Percentiles rank a stretch among this genome's conserved stretches.
Conservation (phyloP, 2,888 invertebrate genomes). For the Biston betularia region DNA sequence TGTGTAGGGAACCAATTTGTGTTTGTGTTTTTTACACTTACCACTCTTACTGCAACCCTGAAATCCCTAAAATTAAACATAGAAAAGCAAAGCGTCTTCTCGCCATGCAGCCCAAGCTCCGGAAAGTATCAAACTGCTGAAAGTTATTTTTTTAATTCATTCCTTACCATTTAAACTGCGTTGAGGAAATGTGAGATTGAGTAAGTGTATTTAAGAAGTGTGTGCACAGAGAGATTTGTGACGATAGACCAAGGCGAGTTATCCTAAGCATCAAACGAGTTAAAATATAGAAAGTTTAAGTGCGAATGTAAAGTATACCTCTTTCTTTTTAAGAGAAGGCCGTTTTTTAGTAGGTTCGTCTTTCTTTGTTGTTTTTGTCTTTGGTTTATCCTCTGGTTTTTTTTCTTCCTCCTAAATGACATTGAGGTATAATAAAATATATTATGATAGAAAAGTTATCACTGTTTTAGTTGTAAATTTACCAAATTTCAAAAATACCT, state of each 20-base stretch:
- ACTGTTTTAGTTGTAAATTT: not conserved
- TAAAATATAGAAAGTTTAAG: constrained; percentile 46
- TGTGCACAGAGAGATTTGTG: constrained; percentile 26
- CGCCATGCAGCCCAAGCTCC: constrained; percentile 59
- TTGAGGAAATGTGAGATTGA: constrained; percentile 25
- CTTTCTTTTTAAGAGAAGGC: constrained; percentile 77
- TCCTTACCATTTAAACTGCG: constrained; percentile 23
- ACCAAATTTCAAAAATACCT: constrained; percentile 59
- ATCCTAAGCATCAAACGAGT: constrained; percentile 51
- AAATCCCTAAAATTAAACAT: constrained; percentile 43
- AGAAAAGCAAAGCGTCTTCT: constrained; percentile 61
- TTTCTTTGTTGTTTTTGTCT: constrained; percentile 73
- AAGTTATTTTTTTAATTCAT: constrained; percentile 28
- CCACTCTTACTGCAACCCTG: constrained; percentile 23
- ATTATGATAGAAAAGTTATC: not conserved
- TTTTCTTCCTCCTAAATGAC: constrained; percentile 74
- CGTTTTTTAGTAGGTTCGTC: constrained; percentile 78
- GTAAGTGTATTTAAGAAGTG: constrained; percentile 27
- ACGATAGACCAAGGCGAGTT: constrained; percentile 43
- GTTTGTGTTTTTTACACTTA: constrained; percentile 18
- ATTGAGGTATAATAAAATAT: constrained; percentile 11
- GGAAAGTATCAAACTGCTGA: constrained; percentile 41
- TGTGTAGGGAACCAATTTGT: constrained; percentile 1
- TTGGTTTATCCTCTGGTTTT: constrained; percentile 80
- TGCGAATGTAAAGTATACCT: constrained; percentile 65